phyloP scores from a whole-genome alignment of 1,140 invertebrate species.

The Pseudomyrmex sp. region DNA sequence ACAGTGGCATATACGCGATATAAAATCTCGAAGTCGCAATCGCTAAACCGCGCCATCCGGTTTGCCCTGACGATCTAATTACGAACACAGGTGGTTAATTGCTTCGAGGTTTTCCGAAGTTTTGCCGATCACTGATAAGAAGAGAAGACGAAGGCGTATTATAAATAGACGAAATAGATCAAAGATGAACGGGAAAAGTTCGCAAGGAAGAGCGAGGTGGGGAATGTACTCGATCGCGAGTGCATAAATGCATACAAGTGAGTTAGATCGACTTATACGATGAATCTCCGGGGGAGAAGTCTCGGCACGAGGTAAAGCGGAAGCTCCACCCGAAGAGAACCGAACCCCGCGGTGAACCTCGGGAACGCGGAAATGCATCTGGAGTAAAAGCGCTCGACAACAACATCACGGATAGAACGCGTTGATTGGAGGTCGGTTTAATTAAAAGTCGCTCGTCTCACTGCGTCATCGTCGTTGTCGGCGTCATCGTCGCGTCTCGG shows the following conservation, averaged over 20 bases:
- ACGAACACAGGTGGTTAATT: slow-evolving; percentile 56
- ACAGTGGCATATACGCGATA: not conserved
- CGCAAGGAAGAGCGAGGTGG: not conserved
- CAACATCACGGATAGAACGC: slow-evolving; percentile 45
- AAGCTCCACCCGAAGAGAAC: slow-evolving; percentile 40
- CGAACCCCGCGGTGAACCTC: slow-evolving; percentile 16
- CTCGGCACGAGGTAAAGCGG: not conserved
- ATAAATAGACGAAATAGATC: slow-evolving; percentile 6
- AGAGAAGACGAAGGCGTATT: slow-evolving; percentile 48
- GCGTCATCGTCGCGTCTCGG: slow-evolving; percentile 18
- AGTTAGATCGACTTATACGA: slow-evolving; percentile 51
- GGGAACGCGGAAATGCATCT: slow-evolving; percentile 71
- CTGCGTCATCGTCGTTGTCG: slow-evolving; percentile 11
- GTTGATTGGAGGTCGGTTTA: slow-evolving; percentile 71
- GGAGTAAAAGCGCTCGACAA: slow-evolving; percentile 60
- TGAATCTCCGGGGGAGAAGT: slow-evolving; percentile 56
- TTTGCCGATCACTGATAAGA: slow-evolving; percentile 57
- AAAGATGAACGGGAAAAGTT: not conserved
- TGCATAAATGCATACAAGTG: slow-evolving; percentile 8
- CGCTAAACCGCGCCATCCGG: not conserved
- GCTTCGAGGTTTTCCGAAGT: slow-evolving; percentile 35
- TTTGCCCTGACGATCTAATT: slow-evolving; percentile 59
- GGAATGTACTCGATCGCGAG: slow-evolving; percentile 26
- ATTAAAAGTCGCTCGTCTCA: slow-evolving; percentile 69
- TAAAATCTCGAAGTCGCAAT: slow-evolving; percentile 24